Evolutionary conservation across 2,888 invertebrate genomes (phyloP), one percentile per base, ranked within the genome.

Genomic region (Callinectes sapidus): DNA sequence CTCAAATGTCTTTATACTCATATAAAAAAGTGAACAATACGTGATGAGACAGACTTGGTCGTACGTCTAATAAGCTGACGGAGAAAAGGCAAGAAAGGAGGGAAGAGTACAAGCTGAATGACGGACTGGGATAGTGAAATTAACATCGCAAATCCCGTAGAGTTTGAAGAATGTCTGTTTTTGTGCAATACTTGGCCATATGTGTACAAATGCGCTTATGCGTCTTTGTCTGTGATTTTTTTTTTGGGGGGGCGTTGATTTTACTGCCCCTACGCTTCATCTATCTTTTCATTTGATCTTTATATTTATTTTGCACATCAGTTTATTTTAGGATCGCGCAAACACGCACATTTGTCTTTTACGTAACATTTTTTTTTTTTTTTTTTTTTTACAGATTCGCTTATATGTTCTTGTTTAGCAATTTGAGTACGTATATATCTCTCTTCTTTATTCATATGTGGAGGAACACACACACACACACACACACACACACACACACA

Each of bases 401-500:
- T 48, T 48, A 42, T 42, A 42, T 42, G 6, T 42, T 48, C 10
- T 48, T 48, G 48, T 10, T 48, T 61, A 55, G 3, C 55, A 16
- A 61, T 18, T 18, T 18, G 3, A 61, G 16, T 61, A 55, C 10
- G 16, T 55, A 61, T 61, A 61, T 61, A 18, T 61, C 2, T 61
- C 2, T 61, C 18, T 61, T 61, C 18, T 1, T 61, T 61, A 61
- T 23, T 61, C 61, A 18, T 61, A 23, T 61, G 61, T 61, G 5
- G 3, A 61, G 16, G 18, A 18, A 61, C 71, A 71, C 71, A 71
- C 71, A 23, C 61, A 61, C 61, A 71, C 71, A 71, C 71, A 71
- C 71, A 71, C 71, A 71, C 71, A 71, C 71, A 71, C 61, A 61
- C 61, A 71, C 71, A 71, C 71, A 71, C 71, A 71, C 28, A 71